A percentile compares a stretch with the other conserved stretches of the same genome.
phyloP scores from a whole-genome alignment of 1,140 invertebrate genomes.

The Mya arenaria region DNA sequence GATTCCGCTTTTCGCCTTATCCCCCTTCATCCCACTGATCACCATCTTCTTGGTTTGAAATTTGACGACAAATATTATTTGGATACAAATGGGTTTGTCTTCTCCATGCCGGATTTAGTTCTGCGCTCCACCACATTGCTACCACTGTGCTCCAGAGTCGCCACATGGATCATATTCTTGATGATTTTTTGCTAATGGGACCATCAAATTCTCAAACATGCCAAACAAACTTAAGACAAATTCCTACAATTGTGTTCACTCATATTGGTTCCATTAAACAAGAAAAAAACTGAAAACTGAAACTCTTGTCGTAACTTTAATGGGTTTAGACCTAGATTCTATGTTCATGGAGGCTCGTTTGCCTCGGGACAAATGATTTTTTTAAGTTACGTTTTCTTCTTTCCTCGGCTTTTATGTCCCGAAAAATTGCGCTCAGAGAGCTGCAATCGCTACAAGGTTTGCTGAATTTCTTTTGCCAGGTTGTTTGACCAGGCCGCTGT shows the following conservation, averaged over 20 bases:
- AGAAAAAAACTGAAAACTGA: constrained; percentile 12
- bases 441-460: constrained; percentile 18
- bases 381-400: no score
- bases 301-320: neutral
- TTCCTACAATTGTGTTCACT: constrained; percentile 2
- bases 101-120: constrained; percentile 27
- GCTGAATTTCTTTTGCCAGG: constrained; percentile 21
- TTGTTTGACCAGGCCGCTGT: constrained; percentile 6
- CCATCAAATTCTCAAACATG: neutral
- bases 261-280: neutral
- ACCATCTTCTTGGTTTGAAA: constrained; percentile 1
- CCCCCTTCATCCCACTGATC: constrained; percentile 3
- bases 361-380: no score
- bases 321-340: neutral
- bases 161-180: constrained; percentile 29
- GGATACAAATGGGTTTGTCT: neutral
- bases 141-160: neutral
- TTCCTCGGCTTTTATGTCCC: no score
- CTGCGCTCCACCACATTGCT: constrained; percentile 25
- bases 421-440: constrained; percentile 5
- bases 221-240: neutral
- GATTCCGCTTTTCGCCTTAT: constrained; percentile 9
- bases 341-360: neutral
- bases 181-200: constrained; percentile 50
- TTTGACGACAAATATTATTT: neutral